Evolutionary conservation across 37 sponge, comb jelly and placozoan genomes (phyloP).

Genomic region (Ianthella basta): DNA sequence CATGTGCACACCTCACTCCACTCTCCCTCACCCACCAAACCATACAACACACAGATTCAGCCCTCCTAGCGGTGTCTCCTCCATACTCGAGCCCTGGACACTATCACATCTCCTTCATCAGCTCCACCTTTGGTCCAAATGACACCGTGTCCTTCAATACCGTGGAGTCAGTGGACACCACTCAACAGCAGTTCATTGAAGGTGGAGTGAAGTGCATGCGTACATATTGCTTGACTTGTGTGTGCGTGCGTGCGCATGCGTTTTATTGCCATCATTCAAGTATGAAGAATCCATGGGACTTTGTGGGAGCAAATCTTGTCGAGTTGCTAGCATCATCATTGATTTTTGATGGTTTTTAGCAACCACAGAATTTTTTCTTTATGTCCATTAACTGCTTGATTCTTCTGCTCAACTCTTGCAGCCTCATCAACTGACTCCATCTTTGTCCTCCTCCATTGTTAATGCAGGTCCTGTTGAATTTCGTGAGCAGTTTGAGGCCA

Average conservation of each 20-base stretch:
- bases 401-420: not conserved
- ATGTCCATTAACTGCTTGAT: too few relatives aligned
- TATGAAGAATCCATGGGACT: too few relatives aligned
- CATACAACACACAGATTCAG: not conserved
- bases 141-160: not conserved
- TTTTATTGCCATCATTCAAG: too few relatives aligned
- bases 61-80: not conserved
- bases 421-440: not conserved
- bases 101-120: slow-evolving; percentile 22
- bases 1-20: too few relatives aligned
- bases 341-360: too few relatives aligned
- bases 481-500: not conserved
- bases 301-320: too few relatives aligned
- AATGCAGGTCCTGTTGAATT: slow-evolving; percentile 25
- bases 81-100: not conserved
- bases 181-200: not conserved
- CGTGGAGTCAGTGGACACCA: not conserved
- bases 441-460: not conserved
- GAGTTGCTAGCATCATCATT: too few relatives aligned
- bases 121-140: not conserved
- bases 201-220: not conserved
- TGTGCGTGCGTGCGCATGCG: too few relatives aligned
- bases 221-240: too few relatives aligned
- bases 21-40: too few relatives aligned
- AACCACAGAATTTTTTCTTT: too few relatives aligned